Evolutionary conservation across 2,888 invertebrate species (phyloP), one percentile per base, ranked within the genome.

Genomic region (Nycteola revayana): DNA sequence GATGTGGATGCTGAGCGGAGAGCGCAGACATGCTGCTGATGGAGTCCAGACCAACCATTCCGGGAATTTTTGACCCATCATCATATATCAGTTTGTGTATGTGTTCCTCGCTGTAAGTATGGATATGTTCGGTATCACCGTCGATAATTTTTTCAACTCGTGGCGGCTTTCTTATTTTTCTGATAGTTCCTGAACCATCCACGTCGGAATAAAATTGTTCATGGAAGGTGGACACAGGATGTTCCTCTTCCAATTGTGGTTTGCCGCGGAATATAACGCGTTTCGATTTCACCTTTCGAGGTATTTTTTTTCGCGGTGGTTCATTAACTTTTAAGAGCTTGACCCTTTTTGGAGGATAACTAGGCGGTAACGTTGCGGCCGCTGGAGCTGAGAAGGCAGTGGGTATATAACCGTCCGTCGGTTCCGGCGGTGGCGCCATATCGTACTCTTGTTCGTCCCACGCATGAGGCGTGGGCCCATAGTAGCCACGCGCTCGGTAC

Each of bases 141-240:
- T 89, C 89, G 45, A 89, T 74, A 47, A 87, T 88, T 73, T 89
- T 89, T 67, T 89, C 89, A 26, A 89, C 76, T 51, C 89, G 74
- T 59, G 80, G 87, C 29, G 89, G 89, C 66, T 83, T 88, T 45
- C 64, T 84, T 7, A 84, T 68, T 60, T 83, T 89, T 53, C 72
- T 80, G 31, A 89, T 76, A 14, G 84, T 85, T 23, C 80, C 80
- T n/a, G 81, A 64, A 34, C 79, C 76, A 45, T 82, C 78, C n/a
- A 88, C 45, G 40, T 89, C 89, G 0, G 89, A 79, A 67, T 89
- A 89, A 61, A 89, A 89, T 32, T 86, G 80, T 63, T 89, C 88
- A 48, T 88, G 88, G 44, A 79, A 88, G 9, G 73, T 75, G 9
- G 87, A 72, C 3, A 84, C 82, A 4, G 86, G 86, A 42, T 69